Conservation (phyloP, 2,888 invertebrate species). For the Dryomyza anilis region DNA sequence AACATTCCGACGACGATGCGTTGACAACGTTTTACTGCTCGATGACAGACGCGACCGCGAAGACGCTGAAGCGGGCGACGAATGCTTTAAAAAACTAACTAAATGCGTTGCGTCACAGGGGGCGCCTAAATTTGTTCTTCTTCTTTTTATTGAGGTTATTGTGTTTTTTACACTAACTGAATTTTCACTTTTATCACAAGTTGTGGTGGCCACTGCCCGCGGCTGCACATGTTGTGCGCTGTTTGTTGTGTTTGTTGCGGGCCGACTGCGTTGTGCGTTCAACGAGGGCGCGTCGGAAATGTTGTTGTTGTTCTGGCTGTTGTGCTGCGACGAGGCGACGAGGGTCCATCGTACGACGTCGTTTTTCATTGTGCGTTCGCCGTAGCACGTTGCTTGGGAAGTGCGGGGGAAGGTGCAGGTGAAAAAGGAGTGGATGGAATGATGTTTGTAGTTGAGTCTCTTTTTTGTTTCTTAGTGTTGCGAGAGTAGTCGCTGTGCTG, state of each 20-base stretch:
- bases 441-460: background rate
- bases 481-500: background rate
- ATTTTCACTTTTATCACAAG: no score
- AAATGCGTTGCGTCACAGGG: background rate
- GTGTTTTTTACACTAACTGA: no score
- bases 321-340: no score
- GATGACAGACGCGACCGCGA: background rate
- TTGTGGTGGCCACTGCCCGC: no score
- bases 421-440: background rate
- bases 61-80: background rate
- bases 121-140: no score
- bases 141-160: no score
- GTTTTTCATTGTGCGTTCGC: constrained; percentile 58
- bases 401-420: background rate
- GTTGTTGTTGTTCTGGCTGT: constrained; percentile 26
- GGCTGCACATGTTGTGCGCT: background rate
- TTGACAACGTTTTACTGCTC: no score
- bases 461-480: background rate
- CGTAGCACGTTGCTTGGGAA: no score
- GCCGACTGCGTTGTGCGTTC: background rate
- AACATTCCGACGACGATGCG: constrained; percentile 15
- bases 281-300: background rate
- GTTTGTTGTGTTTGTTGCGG: constrained; percentile 5
- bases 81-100: background rate
- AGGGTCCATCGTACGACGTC: constrained; percentile 62